Percentiles rank a stretch among this genome's conserved stretches.
Evolutionary conservation across 1,140 invertebrate genomes (phyloP).

Genomic region (Nixonia krombeini): DNA sequence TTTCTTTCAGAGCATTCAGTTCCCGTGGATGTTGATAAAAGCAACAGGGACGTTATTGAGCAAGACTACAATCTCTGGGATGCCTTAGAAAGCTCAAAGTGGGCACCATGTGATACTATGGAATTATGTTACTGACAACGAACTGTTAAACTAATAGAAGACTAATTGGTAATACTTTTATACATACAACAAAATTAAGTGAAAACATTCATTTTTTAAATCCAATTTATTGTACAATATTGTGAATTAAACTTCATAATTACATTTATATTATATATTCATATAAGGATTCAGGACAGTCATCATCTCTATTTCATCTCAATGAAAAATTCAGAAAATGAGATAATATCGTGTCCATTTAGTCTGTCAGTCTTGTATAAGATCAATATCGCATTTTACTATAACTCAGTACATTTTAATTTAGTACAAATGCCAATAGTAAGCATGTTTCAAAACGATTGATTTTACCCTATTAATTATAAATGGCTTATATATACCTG

Average conservation of each 20-base stretch:
- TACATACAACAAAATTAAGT: background rate
- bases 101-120: constrained; percentile 78
- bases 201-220: background rate
- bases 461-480: too few species aligned
- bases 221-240: background rate
- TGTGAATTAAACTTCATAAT: background rate
- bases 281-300: constrained; percentile 1
- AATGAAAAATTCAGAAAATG: background rate
- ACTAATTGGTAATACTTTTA: background rate
- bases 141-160: background rate
- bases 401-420: background rate
- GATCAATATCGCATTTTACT: background rate
- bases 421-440: too few species aligned
- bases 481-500: background rate
- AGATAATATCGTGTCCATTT: background rate
- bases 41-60: constrained; percentile 82
- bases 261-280: background rate
- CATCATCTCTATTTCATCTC: background rate
- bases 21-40: constrained; percentile 79
- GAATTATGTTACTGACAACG: constrained; percentile 69
- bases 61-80: constrained; percentile 84
- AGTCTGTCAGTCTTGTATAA: constrained; percentile 1
- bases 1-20: constrained; percentile 79
- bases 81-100: constrained; percentile 84
- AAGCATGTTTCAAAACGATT: too few species aligned